Conservation (phyloP, 2,888 invertebrate species). For the Lobophora halterata region DNA sequence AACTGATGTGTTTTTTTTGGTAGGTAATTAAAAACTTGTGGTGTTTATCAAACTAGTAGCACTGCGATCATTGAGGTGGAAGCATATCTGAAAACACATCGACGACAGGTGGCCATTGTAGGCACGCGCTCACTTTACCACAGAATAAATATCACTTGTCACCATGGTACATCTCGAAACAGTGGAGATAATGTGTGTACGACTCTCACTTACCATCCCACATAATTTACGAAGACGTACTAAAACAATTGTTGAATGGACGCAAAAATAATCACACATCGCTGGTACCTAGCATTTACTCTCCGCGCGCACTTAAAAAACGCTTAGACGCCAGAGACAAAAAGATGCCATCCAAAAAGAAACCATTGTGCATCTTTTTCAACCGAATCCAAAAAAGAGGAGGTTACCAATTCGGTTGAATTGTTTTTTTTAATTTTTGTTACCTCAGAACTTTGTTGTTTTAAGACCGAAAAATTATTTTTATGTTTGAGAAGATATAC, state of each 20-base stretch:
- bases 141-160: constrained; percentile 3
- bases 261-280: constrained; percentile 1
- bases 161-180: constrained; percentile 6
- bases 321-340: constrained; percentile 3
- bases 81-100: constrained; percentile 20
- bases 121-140: constrained; percentile 19
- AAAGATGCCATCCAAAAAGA: no score
- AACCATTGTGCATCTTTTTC: background rate
- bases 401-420: background rate
- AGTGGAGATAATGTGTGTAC: constrained; percentile 13
- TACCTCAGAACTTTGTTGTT: no score
- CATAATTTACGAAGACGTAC: constrained; percentile 18
- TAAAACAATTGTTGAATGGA: constrained; percentile 17
- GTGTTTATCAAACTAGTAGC: no score
- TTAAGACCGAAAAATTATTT: no score
- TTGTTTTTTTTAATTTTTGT: background rate
- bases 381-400: constrained; percentile 1
- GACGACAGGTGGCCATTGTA: constrained; percentile 37
- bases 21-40: no score
- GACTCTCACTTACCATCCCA: constrained; percentile 25
- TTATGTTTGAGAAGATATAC: no score
- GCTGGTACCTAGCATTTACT: constrained; percentile 3
- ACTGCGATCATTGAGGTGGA: constrained; percentile 7
- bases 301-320: constrained; percentile 8
- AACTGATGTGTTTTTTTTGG: no score